Conservation (phyloP, 2,797 vertebrate genomes). For the Bryconaethiops microstoma region DNA sequence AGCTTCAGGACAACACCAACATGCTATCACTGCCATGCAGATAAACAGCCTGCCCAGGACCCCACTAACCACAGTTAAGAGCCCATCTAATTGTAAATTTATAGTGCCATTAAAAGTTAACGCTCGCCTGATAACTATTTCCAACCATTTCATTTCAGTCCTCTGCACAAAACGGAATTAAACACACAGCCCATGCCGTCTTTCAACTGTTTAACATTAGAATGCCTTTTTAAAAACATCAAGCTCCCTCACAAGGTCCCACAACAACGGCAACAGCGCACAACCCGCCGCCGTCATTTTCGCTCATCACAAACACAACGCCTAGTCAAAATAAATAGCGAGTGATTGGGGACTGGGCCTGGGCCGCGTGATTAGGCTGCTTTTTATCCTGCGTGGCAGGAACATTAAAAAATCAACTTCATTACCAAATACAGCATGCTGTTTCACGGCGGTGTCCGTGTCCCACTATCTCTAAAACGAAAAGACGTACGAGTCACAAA, state of each 20-base stretch:
- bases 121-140: conserved; percentile 51
- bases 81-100: conserved; percentile 60
- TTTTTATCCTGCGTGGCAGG: conserved; percentile 52
- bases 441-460: conserved; percentile 46
- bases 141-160: conserved; percentile 34
- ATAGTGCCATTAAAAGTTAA: conserved; percentile 66
- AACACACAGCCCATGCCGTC: background rate
- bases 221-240: conserved; percentile 26
- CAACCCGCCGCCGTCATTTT: conserved; percentile 17
- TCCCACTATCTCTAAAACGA: conserved; percentile 53
- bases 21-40: conserved; percentile 45
- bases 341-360: conserved; percentile 42
- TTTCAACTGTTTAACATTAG: conserved; percentile 4
- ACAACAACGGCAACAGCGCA: conserved; percentile 21
- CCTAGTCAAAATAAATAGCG: conserved; percentile 46
- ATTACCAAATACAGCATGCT: conserved; percentile 51
- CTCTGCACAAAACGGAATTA: background rate
- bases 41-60: conserved; percentile 51
- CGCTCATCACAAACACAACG: conserved; percentile 11
- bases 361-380: conserved; percentile 42
- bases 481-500: conserved; percentile 56
- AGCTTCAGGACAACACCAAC: conserved; percentile 61
- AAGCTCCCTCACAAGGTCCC: conserved; percentile 14
- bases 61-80: conserved; percentile 50
- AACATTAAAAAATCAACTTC: conserved; percentile 61